Evolutionary conservation across 2,113 vertebrate species (phyloP).

Genomic region (Pseudolaguvia tuberculata): DNA sequence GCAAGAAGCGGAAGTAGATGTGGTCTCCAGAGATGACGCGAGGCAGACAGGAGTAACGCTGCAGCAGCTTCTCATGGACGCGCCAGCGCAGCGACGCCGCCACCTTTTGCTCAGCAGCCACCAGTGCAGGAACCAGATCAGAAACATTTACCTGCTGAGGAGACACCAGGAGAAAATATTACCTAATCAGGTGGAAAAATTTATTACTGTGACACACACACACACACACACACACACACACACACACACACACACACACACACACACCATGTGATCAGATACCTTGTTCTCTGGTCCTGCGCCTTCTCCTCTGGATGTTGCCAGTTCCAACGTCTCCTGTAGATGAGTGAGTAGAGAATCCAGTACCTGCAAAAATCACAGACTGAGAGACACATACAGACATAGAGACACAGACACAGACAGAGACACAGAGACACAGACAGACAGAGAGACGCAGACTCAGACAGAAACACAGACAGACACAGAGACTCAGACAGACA

Average conservation of each 20-base stretch:
- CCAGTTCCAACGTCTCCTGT: conserved; percentile 85
- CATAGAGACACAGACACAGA: not conserved
- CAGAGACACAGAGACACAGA: not conserved
- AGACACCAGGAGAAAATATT: not conserved
- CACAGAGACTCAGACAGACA: not conserved
- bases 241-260: too few species aligned
- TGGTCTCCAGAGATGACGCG: conserved; percentile 85
- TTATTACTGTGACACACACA: not conserved
- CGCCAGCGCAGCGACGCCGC: conserved; percentile 88
- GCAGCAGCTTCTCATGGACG: conserved; percentile 85
- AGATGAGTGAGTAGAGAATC: conserved; percentile 84
- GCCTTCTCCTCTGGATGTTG: conserved; percentile 78
- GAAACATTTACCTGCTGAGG: conserved; percentile 73
- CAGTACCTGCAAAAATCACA: conserved; percentile 71
- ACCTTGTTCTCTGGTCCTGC: conserved; percentile 81
- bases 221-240: not conserved
- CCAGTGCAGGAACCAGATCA: conserved; percentile 82
- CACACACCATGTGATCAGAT: conserved; percentile 3
- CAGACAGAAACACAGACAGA: conserved; percentile 2
- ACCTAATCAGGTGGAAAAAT: not conserved
- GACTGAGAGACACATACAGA: not conserved
- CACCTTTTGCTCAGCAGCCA: conserved; percentile 82
- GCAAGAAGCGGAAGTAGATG: conserved; percentile 88
- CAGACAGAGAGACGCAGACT: not conserved
- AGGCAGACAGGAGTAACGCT: conserved; percentile 85